Percentiles rank a stretch among this genome's conserved stretches.
Evolutionary conservation across 1,140 invertebrate species (phyloP).

Genomic region (Diorhabda sublineata): DNA sequence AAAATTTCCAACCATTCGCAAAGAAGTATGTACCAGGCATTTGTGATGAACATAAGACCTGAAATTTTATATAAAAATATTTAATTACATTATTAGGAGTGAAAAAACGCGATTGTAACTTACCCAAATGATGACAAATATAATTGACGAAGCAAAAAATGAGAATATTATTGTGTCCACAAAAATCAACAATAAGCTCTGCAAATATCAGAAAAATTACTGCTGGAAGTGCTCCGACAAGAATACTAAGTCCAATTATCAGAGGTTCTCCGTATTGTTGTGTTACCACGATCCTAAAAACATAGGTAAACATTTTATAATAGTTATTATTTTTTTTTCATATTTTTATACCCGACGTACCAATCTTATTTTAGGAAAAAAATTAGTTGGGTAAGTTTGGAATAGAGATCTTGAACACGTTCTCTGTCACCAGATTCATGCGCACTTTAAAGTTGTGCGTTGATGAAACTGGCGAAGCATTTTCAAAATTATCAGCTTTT

Average conservation of each 20-base stretch:
- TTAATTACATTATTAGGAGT: background rate
- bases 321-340: background rate
- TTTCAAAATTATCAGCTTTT: no score
- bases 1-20: slow-evolving; percentile 76
- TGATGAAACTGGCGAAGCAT: no score
- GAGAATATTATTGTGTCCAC: slow-evolving; percentile 78
- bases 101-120: slow-evolving; percentile 13
- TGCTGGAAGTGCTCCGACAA: slow-evolving; percentile 61
- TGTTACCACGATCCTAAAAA: slow-evolving; percentile 56
- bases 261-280: slow-evolving; percentile 54
- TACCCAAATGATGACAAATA: slow-evolving; percentile 67
- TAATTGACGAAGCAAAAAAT: slow-evolving; percentile 76
- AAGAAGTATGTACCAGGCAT: slow-evolving; percentile 62
- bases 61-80: slow-evolving; percentile 13
- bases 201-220: slow-evolving; percentile 72
- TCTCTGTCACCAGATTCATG: no score
- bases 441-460: no score
- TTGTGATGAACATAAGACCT: slow-evolving; percentile 61
- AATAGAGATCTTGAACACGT: no score
- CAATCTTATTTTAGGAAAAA: background rate
- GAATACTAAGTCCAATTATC: slow-evolving; percentile 63
- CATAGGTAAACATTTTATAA: slow-evolving; percentile 7
- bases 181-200: slow-evolving; percentile 76
- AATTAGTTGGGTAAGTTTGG: background rate
- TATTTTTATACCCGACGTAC: no score